These are phyloP conservation scores for Orgyia antiqua DNA, from an alignment of 2,888 invertebrate genomes.

Conservation along the genomic window DNA sequence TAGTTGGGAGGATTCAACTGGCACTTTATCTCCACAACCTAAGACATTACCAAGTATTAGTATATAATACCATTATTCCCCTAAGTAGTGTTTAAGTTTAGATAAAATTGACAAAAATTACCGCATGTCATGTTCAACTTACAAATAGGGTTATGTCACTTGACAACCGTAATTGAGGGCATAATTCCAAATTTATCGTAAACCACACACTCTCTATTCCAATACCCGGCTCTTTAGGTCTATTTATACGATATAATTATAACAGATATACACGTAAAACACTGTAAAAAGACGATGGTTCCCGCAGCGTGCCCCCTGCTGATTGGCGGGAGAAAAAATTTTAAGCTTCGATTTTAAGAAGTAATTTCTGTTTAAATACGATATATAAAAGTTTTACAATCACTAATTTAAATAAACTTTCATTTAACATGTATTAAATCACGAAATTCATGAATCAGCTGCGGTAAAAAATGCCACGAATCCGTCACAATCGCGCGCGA, in stretches of 20 bases:
- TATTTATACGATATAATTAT: conserved; percentile 20
- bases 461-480: conserved; percentile 75
- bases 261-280: conserved; percentile 31
- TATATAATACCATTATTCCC: conserved; percentile 21
- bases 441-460: conserved; percentile 55
- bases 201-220: conserved; percentile 27
- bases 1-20: conserved; percentile 43
- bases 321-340: conserved; percentile 72
- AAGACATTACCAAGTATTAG: conserved; percentile 42
- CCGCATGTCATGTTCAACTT: conserved; percentile 73
- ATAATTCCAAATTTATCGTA: conserved; percentile 42
- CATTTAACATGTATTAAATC: conserved; percentile 34
- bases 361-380: conserved; percentile 25
- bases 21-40: conserved; percentile 43
- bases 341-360: conserved; percentile 41
- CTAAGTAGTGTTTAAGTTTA: conserved; percentile 33
- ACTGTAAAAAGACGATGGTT: conserved; percentile 35
- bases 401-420: conserved; percentile 41
- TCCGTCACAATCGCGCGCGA: conserved; percentile 78
- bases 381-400: conserved; percentile 33
- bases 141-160: conserved; percentile 77
- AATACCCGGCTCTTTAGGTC: conserved; percentile 26
- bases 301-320: conserved; percentile 71
- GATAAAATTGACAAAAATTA: conserved; percentile 54
- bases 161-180: conserved; percentile 62